Conservation (phyloP, 2,888 invertebrate genomes). For the Dyspetes luteomarginatus region DNA sequence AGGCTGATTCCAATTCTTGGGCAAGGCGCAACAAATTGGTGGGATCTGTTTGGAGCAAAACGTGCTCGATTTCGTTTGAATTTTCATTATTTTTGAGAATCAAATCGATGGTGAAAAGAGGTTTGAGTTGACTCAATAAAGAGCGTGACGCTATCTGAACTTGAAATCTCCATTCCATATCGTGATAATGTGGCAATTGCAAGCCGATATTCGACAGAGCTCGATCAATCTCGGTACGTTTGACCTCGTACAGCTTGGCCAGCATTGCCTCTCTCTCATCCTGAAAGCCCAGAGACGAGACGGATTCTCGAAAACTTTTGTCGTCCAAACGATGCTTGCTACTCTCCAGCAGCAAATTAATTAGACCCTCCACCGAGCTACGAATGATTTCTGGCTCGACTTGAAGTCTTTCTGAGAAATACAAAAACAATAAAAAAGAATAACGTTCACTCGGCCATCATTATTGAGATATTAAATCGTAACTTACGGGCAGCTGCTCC, state of each 20-base stretch:
- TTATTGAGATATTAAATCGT: background rate
- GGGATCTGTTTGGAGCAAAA: conserved; percentile 85
- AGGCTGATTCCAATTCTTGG: conserved; percentile 85
- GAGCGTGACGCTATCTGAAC: conserved; percentile 86
- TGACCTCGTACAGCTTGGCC: conserved; percentile 86
- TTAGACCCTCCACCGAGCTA: conserved; percentile 89
- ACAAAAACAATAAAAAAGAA: too few species aligned
- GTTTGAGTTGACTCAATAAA: conserved; percentile 86
- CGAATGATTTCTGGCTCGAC: conserved; percentile 85
- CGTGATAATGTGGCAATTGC: conserved; percentile 84
- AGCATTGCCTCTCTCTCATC: conserved; percentile 86
- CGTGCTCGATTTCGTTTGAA: conserved; percentile 74
- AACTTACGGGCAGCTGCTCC: conserved; percentile 86
- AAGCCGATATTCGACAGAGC: conserved; percentile 84
- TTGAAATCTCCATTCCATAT: conserved; percentile 89
- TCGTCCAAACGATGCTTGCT: conserved; percentile 86
- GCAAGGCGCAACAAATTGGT: conserved; percentile 85
- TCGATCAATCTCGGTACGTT: conserved; percentile 85
- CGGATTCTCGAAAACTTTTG: conserved; percentile 84
- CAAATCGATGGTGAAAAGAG: conserved; percentile 86
- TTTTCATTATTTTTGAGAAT: conserved; percentile 81
- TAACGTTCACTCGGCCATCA: too few species aligned
- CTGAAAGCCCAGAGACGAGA: conserved; percentile 85
- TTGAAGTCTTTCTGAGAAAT: conserved; percentile 86
- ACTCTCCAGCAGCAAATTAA: conserved; percentile 89